These are phyloP conservation scores for Mus spretus DNA, from an alignment of 2,797 vertebrate species.

Conservation along the genomic window DNA sequence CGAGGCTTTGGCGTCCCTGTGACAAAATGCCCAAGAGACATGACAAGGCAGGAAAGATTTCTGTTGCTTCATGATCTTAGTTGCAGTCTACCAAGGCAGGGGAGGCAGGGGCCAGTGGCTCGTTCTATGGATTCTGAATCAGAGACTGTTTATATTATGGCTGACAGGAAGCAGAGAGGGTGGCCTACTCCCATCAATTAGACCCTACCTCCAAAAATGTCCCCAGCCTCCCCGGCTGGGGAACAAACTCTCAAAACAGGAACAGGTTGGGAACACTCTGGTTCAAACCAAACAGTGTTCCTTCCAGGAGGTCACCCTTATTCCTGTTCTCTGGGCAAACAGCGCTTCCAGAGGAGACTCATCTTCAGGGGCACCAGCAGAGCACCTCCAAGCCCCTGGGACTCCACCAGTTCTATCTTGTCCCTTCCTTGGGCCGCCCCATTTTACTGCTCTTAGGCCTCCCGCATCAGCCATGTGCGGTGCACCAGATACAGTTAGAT, in stretches of 20 bases:
- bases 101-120: background rate
- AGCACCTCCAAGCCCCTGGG: background rate
- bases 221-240: background rate
- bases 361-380: background rate
- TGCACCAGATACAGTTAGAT: slow-evolving; percentile 64
- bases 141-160: background rate
- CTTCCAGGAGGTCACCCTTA: background rate
- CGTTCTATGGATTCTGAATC: background rate
- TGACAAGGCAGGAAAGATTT: background rate
- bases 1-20: background rate
- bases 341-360: background rate
- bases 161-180: background rate
- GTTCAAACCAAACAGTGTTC: background rate
- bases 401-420: background rate
- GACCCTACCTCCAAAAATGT: background rate
- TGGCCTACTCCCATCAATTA: background rate
- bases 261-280: too few species aligned
- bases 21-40: background rate
- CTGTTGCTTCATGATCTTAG: background rate
- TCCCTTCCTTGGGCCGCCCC: background rate
- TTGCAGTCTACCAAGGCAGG: rapidly evolving
- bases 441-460: background rate
- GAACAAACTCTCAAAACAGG: background rate
- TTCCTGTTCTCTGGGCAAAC: background rate
- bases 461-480: background rate